phyloP scores from a whole-genome alignment of 2,888 invertebrate genomes.

The Petrophora chlorosata region DNA sequence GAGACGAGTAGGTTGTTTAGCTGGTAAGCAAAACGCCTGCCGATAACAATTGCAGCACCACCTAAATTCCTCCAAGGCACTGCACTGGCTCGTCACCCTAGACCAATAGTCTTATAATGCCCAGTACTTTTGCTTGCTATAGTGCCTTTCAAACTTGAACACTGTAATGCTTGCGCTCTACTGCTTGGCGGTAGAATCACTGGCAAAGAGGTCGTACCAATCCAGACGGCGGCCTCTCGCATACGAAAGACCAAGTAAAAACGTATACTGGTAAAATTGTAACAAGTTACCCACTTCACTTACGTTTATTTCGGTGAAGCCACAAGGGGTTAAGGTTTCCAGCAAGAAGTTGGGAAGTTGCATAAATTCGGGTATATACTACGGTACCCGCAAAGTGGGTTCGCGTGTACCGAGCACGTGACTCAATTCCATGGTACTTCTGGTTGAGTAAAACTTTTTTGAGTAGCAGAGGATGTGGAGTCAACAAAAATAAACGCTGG shows the following conservation, averaged over 20 bases:
- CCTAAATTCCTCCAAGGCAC: no score
- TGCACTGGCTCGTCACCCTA: no score
- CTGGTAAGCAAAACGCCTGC: no score
- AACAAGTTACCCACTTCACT: neutral
- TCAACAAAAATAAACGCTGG: neutral
- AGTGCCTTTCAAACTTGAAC: no score
- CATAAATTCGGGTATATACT: slow-evolving; percentile 63
- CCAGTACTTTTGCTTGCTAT: no score
- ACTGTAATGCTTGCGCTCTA: neutral
- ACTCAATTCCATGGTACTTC: slow-evolving; percentile 60
- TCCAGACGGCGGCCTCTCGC: no score
- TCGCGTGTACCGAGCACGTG: slow-evolving; percentile 68
- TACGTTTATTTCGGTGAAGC: slow-evolving; percentile 18
- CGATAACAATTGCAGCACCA: no score
- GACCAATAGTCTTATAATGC: no score
- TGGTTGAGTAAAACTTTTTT: slow-evolving; percentile 23
- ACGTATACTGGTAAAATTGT: neutral
- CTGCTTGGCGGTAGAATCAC: neutral
- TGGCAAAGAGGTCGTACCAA: no score
- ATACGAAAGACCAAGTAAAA: no score
- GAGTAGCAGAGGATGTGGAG: neutral
- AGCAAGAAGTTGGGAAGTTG: slow-evolving; percentile 52
- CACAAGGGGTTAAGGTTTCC: slow-evolving; percentile 45
- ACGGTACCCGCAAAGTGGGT: slow-evolving; percentile 72
- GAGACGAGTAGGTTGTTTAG: no score